Conservation (phyloP, 2,888 invertebrate genomes). For the Thalpophila matura region DNA sequence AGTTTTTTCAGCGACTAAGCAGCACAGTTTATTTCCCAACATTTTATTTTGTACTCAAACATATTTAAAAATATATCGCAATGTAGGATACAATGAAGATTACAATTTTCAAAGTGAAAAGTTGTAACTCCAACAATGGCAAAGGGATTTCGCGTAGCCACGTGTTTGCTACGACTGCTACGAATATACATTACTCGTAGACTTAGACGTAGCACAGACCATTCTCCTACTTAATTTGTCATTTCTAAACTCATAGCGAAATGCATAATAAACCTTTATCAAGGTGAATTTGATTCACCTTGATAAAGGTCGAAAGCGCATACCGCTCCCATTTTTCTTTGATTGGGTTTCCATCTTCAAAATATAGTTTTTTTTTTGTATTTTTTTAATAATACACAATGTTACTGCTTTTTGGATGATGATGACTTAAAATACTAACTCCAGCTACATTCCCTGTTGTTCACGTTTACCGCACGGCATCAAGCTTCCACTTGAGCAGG, state of each 20-base stretch:
- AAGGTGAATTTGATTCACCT: no score
- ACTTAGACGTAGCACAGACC: neutral
- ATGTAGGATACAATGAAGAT: no score
- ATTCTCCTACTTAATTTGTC: no score
- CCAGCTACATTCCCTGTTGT: neutral
- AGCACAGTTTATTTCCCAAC: no score
- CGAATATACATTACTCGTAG: neutral
- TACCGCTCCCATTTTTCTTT: no score
- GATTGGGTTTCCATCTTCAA: no score
- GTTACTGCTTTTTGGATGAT: no score
- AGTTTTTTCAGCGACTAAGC: neutral
- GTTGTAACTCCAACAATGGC: neutral
- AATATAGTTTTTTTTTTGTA: no score
- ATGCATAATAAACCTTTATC: no score
- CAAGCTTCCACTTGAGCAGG: constrained; percentile 94
- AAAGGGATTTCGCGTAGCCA: neutral
- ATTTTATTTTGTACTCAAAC: constrained; percentile 8
- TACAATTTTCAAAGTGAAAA: neutral
- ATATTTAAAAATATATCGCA: no score
- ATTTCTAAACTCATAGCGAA: no score
- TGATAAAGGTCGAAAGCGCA: no score
- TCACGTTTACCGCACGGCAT: constrained; percentile 90
- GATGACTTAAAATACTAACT: constrained; percentile 18
- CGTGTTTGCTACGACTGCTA: neutral
- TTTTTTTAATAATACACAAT: neutral